Percentiles rank a stretch among this genome's conserved stretches.
Conservation (phyloP, 1,140 invertebrate species). For the silkworm (Bombyx mori) region ASM3026992v2 NC_085117.1:14088001-14088500, state of each 20-base stretch:
- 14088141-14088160: slow-evolving; percentile 12
- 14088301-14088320: slow-evolving; percentile 55
- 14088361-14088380: slow-evolving; percentile 59
- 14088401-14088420: slow-evolving; percentile 52
- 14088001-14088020: too few relatives aligned
- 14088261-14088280: slow-evolving; percentile 63
- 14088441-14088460: slow-evolving; percentile 71
- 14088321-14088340: slow-evolving; percentile 70
- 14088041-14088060: too few relatives aligned
- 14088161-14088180: slow-evolving; percentile 15
- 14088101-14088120: too few relatives aligned
- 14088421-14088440: slow-evolving; percentile 70
- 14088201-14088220: slow-evolving; percentile 13
- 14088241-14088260: slow-evolving; percentile 64
- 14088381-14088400: slow-evolving; percentile 70
- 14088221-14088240: slow-evolving; percentile 15
- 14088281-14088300: slow-evolving; percentile 68
- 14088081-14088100: too few relatives aligned
- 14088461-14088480: slow-evolving; percentile 58
- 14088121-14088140: not conserved
- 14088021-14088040: too few relatives aligned
- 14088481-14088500: slow-evolving; percentile 68
- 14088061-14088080: too few relatives aligned
- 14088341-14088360: slow-evolving; percentile 66
- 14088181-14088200: slow-evolving; percentile 61